Evolutionary conservation across 2,797 vertebrate genomes (phyloP).

Genomic region (Hydrolagus colliei): DNA sequence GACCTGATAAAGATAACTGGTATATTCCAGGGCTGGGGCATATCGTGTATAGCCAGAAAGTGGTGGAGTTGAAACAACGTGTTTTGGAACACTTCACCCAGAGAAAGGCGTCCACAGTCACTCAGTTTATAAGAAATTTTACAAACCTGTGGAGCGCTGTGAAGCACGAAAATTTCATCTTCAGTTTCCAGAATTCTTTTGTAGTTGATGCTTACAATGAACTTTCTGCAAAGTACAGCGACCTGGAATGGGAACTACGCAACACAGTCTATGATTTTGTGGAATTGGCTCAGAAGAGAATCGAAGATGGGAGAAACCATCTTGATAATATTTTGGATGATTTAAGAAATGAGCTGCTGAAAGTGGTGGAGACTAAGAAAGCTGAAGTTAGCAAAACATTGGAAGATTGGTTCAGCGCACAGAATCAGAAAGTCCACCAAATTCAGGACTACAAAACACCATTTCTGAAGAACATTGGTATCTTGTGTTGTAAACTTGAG

Average conservation of each 20-base stretch:
- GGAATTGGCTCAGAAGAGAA: not conserved
- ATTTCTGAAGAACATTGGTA: not conserved
- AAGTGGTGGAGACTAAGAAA: not conserved
- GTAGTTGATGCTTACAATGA: constrained; percentile 39
- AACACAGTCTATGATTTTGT: constrained; percentile 49
- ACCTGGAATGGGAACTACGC: constrained; percentile 40
- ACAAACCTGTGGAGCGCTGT: constrained; percentile 56
- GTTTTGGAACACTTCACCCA: not conserved
- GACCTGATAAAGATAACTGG: constrained; percentile 41
- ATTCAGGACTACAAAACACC: not conserved
- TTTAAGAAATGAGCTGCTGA: not conserved
- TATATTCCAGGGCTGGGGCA: constrained; percentile 61
- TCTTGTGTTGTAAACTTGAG: not conserved
- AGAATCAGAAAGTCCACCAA: not conserved
- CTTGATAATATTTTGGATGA: not conserved
- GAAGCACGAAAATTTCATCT: constrained; percentile 48
- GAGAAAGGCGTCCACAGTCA: constrained; percentile 54
- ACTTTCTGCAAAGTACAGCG: constrained; percentile 49
- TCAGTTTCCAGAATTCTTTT: constrained; percentile 47
- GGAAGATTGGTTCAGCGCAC: not conserved
- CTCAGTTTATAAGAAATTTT: constrained; percentile 51
- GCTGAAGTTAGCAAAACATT: not conserved
- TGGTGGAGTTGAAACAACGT: not conserved
- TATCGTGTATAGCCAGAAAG: constrained; percentile 4
- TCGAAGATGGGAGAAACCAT: not conserved